Conservation (phyloP, 2,888 invertebrate species). For the Conomelus anceps region DNA sequence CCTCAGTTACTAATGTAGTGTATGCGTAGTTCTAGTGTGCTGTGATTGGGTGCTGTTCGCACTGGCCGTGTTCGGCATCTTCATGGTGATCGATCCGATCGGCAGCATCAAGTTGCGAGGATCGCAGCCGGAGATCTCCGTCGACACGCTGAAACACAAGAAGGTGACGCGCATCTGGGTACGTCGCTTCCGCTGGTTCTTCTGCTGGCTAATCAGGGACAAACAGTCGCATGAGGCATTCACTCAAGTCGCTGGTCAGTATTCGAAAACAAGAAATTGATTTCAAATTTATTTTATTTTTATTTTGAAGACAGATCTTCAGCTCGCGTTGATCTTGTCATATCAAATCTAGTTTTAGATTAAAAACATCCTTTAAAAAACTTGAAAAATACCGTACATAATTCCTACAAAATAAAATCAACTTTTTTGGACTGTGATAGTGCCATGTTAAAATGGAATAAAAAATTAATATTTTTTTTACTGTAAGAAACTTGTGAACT, state of each 20-base stretch:
- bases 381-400: too few species aligned
- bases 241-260: conserved; percentile 67
- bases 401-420: too few species aligned
- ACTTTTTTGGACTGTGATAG: too few species aligned
- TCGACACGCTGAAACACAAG: conserved; percentile 59
- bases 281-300: neutral
- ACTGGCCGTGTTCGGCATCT: conserved; percentile 64
- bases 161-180: conserved; percentile 67
- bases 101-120: conserved; percentile 59
- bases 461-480: too few species aligned
- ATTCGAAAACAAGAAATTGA: conserved; percentile 21
- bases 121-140: conserved; percentile 41
- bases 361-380: too few species aligned
- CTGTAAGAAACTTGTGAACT: too few species aligned
- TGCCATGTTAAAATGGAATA: too few species aligned
- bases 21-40: conserved; percentile 59
- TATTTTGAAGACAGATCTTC: neutral
- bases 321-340: too few species aligned
- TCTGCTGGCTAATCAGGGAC: conserved; percentile 62
- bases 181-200: conserved; percentile 66
- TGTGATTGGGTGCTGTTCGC: conserved; percentile 76
- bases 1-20: neutral
- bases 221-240: conserved; percentile 72
- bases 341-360: too few species aligned
- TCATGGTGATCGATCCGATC: conserved; percentile 75